Percentiles rank a stretch among this genome's conserved stretches.
Evolutionary conservation across 2,113 vertebrate genomes (phyloP).

Genomic region (Arizona elegans): DNA sequence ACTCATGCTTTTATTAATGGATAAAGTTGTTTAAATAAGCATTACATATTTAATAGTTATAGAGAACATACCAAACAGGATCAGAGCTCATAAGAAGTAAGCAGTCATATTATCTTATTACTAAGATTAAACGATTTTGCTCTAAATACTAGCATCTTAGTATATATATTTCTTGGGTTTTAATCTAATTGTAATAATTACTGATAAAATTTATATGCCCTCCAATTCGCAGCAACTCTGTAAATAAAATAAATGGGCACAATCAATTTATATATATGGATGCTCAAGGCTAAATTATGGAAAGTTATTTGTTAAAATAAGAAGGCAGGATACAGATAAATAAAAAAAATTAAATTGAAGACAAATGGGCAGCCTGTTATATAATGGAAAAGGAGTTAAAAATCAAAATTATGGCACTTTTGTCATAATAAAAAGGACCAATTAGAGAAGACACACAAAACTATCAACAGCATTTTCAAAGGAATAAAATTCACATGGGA

Average conservation of each 20-base stretch:
- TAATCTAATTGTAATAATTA: background rate
- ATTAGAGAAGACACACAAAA: background rate
- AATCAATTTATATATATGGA: background rate
- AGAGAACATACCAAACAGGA: background rate
- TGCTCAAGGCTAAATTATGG: background rate
- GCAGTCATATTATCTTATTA: background rate
- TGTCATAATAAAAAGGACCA: background rate
- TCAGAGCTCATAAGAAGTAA: background rate
- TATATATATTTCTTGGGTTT: background rate
- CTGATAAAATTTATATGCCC: background rate
- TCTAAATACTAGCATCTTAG: background rate
- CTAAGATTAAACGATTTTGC: background rate
- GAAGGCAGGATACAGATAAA: background rate
- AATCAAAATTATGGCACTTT: background rate
- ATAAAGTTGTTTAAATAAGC: background rate
- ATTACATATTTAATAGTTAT: conserved; percentile 6
- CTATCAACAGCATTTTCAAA: background rate
- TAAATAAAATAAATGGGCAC: background rate
- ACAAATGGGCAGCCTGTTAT: background rate
- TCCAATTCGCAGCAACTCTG: background rate
- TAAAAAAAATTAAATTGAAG: background rate
- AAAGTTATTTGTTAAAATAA: background rate
- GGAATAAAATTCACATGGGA: background rate
- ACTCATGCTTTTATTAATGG: conserved; percentile 3
- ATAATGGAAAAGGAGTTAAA: background rate